Evolutionary conservation across 2,888 invertebrate genomes (phyloP), one percentile per base, ranked within the genome.

Genomic region (Cerceris ruficornis): DNA sequence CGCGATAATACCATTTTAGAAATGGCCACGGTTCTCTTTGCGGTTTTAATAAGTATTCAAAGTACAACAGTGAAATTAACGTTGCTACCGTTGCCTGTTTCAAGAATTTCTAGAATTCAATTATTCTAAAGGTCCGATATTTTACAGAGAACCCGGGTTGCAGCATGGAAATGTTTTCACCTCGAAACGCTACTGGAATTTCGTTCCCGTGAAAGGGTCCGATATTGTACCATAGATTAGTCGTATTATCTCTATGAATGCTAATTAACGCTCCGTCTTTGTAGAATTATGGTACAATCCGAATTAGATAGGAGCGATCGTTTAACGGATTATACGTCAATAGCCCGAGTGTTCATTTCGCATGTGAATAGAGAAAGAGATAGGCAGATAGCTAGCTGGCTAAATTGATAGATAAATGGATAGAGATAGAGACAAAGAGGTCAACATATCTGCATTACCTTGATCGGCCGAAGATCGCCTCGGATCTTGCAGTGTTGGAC

Each of bases 401-500:
- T 46, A 11, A 46, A 46, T n/a, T n/a, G n/a, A n/a, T 13, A 11
- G 46, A 46, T 46, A 11, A 2, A 46, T 46, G 1, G 46, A 54
- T 54, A 54, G 43, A n/a, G 46, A 17, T 8, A 46, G 46, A 17
- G 15, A 13, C 9, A 69, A 65, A 46, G 15, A 46, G 58, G n/a
- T 39, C 49, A 41, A 7, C 52, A 54, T 52, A 41, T 46, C 61
- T 81, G 1, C 28, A 28, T 86, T 75, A 92, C 91, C 90, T 83
- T 92, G 92, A 87, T 92, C 92, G 41, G 89, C 89, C 9, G 91
- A 92, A 15, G 90, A 87, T 74, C 91, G 87, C 39, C 92, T 87
- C 28, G 87, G 86, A 58, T 92, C 91, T 65, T 91, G 91, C 0
- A 86, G 81, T 86, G 95, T 95, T 17, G 71, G 15, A 0, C 95